A percentile compares a stretch with the other conserved stretches of the same genome.
These are phyloP conservation scores for Mesopsocus fuscifrons DNA, from an alignment of 2,888 invertebrate species.

Conservation along the genomic window DNA sequence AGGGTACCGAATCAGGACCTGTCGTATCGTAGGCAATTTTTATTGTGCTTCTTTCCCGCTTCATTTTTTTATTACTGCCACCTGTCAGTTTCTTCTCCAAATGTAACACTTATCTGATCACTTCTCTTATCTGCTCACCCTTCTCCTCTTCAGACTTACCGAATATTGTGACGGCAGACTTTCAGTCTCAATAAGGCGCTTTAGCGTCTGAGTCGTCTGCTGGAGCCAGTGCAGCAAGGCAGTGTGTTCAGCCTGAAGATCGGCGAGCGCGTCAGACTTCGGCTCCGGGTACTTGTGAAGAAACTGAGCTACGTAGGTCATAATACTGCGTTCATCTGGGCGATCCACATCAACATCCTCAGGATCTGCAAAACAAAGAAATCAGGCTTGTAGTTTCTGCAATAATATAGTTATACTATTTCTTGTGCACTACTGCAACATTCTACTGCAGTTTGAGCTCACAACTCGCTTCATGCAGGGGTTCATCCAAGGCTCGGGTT, in stretches of 20 bases:
- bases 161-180: constrained; percentile 54
- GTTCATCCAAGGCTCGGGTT: no score
- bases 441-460: no score
- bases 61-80: no score
- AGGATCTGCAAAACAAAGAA: not conserved
- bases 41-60: no score
- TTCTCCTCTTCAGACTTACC: no score
- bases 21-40: not conserved
- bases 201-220: constrained; percentile 55
- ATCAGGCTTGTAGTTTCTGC: not conserved
- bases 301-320: constrained; percentile 98
- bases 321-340: constrained; percentile 93
- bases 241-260: constrained; percentile 63
- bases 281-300: constrained; percentile 87
- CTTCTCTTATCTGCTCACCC: no score
- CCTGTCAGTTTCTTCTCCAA: no score
- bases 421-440: no score
- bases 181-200: constrained; percentile 55
- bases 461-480: no score
- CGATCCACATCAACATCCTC: constrained; percentile 29
- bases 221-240: constrained; percentile 64
- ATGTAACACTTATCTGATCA: no score
- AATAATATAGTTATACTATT: no score
- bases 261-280: constrained; percentile 35
- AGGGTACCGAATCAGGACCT: not conserved